Base-by-base conservation (phyloP, 2,113 vertebrate genomes). In the Cranoglanis bouderius region DNA sequence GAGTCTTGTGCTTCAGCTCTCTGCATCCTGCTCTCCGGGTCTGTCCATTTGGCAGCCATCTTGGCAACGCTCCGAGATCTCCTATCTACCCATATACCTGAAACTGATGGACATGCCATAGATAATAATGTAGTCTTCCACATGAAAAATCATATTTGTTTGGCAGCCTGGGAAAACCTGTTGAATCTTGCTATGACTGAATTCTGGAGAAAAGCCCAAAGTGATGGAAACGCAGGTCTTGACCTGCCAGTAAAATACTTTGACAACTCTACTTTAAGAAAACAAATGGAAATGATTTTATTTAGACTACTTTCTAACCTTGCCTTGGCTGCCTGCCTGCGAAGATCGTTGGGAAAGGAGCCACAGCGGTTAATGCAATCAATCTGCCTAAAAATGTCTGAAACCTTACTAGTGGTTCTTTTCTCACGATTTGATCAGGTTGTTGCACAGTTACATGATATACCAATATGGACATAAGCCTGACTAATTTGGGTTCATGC, bases 1-100 rank as follows among this genome's bases (percentile, higher is more conserved):
- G 91, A 89, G 85, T 86, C 90, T 90, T 72, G 24, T 51, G 81
- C 87, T 75, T 40, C 82, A 86, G 29, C 92, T 91, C 92, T 93
- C 92, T 84, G 89, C 72, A 92, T 93, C 92, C 91, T 91, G 94
- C 91, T 94, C 92, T 91, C 90, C 89, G 91, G 94, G 32, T 61
- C 55, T 83, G 81, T 83, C 55, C 21, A 59, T 59, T 51, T 75
- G 72, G 8, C 21, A 4, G 51, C 75, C 77, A 29, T 53, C 35
- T 57, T 82, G 53, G 21, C 53, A 59, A 40, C 1, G 13, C 53
- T 38, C 3, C 32, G 9, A 57, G 9, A 59, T 46, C 78, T 55
- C 24, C 78, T 32, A 53, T 55, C 78, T 55, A 13, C 35, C 55
- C 35, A 29, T 13, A 61, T 82, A 38, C 53, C 19, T 59, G 21